A percentile compares a stretch with the other conserved stretches of the same genome.
Conservation (phyloP, 2,113 vertebrate genomes). For the Acrocephalus kingi region DNA sequence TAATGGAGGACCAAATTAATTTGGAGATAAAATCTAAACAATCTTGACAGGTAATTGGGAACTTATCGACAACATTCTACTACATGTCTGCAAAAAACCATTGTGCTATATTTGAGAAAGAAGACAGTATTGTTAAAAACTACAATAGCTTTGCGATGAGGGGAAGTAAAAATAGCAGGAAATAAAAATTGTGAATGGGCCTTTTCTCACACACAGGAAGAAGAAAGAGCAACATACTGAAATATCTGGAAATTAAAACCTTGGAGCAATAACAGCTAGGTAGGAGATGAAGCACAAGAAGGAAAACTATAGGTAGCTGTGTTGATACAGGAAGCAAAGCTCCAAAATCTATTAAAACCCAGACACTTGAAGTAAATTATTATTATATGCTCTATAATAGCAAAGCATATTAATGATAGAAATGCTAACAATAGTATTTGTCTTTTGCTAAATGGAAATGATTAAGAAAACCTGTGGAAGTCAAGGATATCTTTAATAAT, state of each 20-base stretch:
- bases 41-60: background rate
- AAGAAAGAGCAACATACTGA: background rate
- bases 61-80: background rate
- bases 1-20: background rate
- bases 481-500: background rate
- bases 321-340: background rate
- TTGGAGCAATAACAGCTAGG: background rate
- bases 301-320: background rate
- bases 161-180: background rate
- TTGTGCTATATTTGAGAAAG: background rate
- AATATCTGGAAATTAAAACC: background rate
- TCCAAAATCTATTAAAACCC: background rate
- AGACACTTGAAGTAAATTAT: background rate
- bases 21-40: background rate
- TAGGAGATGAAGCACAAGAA: background rate
- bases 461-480: conserved; percentile 6
- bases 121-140: background rate
- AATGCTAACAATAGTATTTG: background rate
- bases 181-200: background rate
- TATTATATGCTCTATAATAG: background rate
- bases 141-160: background rate
- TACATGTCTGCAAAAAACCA: background rate
- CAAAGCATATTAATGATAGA: background rate
- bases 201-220: background rate
- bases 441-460: background rate